Conservation (phyloP, 2,888 invertebrate genomes). For the Meloe dianella region DNA sequence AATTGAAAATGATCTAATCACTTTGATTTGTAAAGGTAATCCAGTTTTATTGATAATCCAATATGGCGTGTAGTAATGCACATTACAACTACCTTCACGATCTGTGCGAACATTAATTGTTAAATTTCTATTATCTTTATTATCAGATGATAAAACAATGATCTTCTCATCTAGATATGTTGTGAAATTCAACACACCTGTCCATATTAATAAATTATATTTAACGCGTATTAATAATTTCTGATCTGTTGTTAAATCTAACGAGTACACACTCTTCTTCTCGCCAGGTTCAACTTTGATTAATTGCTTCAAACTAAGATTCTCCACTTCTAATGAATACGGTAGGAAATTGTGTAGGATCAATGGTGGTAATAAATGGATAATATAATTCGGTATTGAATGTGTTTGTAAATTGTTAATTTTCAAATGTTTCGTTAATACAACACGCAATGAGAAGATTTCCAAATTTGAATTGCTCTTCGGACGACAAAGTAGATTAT, state of each 20-base stretch:
- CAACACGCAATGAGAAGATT: slow-evolving; percentile 72
- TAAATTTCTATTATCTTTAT: slow-evolving; percentile 70
- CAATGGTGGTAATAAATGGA: slow-evolving; percentile 76
- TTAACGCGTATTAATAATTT: slow-evolving; percentile 59
- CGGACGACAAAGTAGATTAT: slow-evolving; percentile 72
- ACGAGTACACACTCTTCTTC: slow-evolving; percentile 70
- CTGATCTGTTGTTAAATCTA: slow-evolving; percentile 68
- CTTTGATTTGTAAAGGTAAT: slow-evolving; percentile 80
- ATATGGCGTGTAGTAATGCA: slow-evolving; percentile 79
- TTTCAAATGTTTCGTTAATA: slow-evolving; percentile 50
- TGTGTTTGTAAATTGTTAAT: slow-evolving; percentile 45
- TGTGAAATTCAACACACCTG: slow-evolving; percentile 71
- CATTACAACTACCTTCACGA: slow-evolving; percentile 67
- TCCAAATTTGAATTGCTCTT: slow-evolving; percentile 66
- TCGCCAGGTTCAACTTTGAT: slow-evolving; percentile 76
- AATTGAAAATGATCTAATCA: no score
- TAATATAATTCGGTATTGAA: slow-evolving; percentile 73
- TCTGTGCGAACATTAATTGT: slow-evolving; percentile 72
- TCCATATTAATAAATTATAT: slow-evolving; percentile 75
- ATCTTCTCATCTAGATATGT: slow-evolving; percentile 67
- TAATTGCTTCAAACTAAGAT: slow-evolving; percentile 60
- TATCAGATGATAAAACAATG: slow-evolving; percentile 63
- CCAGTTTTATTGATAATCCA: slow-evolving; percentile 92
- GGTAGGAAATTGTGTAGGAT: slow-evolving; percentile 79
- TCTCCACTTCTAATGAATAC: slow-evolving; percentile 69